Evolutionary conservation across 2,888 invertebrate genomes (phyloP).

Genomic region (Noctua pronuba): DNA sequence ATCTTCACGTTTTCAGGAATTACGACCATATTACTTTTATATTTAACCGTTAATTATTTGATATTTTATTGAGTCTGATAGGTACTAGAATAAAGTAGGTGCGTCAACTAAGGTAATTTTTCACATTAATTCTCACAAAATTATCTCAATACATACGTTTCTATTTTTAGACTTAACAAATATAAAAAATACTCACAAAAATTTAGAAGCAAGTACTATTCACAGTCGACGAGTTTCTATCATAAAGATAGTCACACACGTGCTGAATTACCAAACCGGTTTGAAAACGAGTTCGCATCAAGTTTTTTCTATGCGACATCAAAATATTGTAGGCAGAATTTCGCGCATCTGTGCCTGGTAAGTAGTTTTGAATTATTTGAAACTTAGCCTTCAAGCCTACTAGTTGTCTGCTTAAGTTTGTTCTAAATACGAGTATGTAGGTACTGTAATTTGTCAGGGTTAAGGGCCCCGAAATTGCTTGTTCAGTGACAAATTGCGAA

Average conservation of each 20-base stretch:
- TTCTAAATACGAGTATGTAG: conserved; percentile 33
- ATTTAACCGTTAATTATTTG: neutral
- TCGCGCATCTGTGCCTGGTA: conserved; percentile 26
- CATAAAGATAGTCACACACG: conserved; percentile 35
- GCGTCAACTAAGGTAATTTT: neutral
- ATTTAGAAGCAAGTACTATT: conserved; percentile 15
- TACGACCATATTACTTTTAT: neutral
- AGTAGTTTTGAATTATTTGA: conserved; percentile 39
- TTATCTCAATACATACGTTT: too few relatives aligned
- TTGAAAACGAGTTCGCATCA: conserved; percentile 48
- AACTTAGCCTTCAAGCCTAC: conserved; percentile 33
- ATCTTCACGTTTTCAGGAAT: conserved; percentile 12
- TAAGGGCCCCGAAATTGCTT: conserved; percentile 49
- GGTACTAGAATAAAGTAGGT: neutral
- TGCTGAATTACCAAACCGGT: conserved; percentile 52
- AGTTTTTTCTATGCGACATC: conserved; percentile 41
- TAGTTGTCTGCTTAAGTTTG: conserved; percentile 25
- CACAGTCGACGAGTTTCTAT: conserved; percentile 44
- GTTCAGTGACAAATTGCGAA: conserved; percentile 52
- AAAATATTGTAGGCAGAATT: conserved; percentile 48
- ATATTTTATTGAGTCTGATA: neutral
- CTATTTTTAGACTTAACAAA: neutral
- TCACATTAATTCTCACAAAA: neutral
- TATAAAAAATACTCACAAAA: neutral
- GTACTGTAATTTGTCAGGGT: conserved; percentile 52